Conservation (phyloP, 1,140 invertebrate species). For the Panagrolaimus sp. region DNA sequence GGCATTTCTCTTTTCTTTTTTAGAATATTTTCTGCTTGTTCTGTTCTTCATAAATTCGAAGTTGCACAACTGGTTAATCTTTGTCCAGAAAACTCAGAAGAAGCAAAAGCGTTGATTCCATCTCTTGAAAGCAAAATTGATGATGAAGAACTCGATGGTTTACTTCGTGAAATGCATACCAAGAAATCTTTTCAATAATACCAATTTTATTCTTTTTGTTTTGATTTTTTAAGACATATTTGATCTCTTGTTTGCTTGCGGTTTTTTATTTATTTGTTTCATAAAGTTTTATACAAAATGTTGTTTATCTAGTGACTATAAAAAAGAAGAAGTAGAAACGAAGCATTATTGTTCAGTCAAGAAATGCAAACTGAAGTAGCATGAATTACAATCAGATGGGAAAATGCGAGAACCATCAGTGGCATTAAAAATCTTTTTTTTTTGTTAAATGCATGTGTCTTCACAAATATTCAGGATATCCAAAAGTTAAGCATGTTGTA, state of each 20-base stretch:
- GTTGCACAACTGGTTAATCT: slow-evolving; percentile 91
- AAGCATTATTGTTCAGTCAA: no score
- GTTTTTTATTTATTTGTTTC: neutral
- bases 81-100: slow-evolving; percentile 76
- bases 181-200: slow-evolving; percentile 49
- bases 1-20: no score
- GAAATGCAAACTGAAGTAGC: no score
- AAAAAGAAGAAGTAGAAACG: no score
- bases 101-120: slow-evolving; percentile 50
- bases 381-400: no score
- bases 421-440: no score
- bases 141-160: slow-evolving; percentile 42
- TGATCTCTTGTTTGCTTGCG: neutral
- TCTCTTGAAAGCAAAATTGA: slow-evolving; percentile 43
- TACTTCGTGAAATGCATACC: slow-evolving; percentile 33
- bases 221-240: neutral
- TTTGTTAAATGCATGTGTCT: no score
- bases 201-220: neutral
- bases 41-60: slow-evolving; percentile 97
- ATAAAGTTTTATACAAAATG: no score
- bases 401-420: no score
- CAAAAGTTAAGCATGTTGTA: no score
- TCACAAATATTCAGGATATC: no score
- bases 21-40: slow-evolving; percentile 71
- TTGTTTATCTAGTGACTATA: no score